Conservation (phyloP, 2,888 invertebrate genomes). For the Perdita meconis region DNA sequence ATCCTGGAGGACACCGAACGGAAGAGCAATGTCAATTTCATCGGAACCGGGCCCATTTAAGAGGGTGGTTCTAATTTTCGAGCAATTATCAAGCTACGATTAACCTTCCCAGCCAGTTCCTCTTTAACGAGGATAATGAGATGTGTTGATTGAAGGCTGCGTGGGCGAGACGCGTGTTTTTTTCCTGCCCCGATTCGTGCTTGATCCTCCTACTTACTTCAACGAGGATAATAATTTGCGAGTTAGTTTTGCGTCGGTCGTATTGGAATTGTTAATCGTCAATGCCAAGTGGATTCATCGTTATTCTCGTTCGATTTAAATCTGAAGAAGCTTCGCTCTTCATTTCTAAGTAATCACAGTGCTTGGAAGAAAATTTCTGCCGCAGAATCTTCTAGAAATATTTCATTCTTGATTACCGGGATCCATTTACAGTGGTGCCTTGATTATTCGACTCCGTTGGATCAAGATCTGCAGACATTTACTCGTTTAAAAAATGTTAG, state of each 20-base stretch:
- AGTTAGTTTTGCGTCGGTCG: neutral
- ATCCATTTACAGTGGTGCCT: too few species aligned
- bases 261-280: slow-evolving; percentile 30
- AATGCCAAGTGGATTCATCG: neutral
- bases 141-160: slow-evolving; percentile 26
- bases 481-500: too few species aligned
- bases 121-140: slow-evolving; percentile 59
- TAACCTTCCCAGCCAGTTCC: slow-evolving; percentile 51
- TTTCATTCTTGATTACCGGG: too few species aligned
- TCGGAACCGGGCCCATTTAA: slow-evolving; percentile 38
- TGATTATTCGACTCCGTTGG: too few species aligned
- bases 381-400: too few species aligned
- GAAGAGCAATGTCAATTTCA: slow-evolving; percentile 56
- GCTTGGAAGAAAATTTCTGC: too few species aligned
- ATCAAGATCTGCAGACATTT: too few species aligned
- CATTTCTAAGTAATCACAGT: neutral
- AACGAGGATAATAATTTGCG: neutral
- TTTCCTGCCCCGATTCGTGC: slow-evolving; percentile 6
- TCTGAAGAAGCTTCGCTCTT: neutral
- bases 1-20: neutral
- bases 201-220: slow-evolving; percentile 27
- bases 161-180: slow-evolving; percentile 46
- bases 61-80: slow-evolving; percentile 53
- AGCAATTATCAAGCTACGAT: slow-evolving; percentile 67
- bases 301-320: neutral